Evolutionary conservation across 2,113 vertebrate species (phyloP).

Genomic region (Anarhynchus alexandrinus): DNA sequence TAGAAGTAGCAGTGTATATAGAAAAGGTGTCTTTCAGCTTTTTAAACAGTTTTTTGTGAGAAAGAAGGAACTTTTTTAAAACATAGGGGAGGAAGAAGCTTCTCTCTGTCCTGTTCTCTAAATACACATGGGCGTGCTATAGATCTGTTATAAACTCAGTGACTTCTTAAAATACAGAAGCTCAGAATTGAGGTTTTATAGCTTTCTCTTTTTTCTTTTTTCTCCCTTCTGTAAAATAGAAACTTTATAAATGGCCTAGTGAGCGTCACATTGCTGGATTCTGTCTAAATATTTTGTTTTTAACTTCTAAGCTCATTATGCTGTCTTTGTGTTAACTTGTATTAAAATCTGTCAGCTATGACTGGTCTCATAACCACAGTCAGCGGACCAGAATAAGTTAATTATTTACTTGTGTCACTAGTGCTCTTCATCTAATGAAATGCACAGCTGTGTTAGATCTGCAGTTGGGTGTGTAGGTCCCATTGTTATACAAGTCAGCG

Average conservation of each 20-base stretch:
- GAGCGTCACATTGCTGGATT: slow-evolving; percentile 69
- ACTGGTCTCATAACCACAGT: slow-evolving; percentile 91
- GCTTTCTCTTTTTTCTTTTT: neutral
- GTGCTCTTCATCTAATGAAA: slow-evolving; percentile 86
- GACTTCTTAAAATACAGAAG: slow-evolving; percentile 18
- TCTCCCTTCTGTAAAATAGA: neutral
- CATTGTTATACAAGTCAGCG: slow-evolving; percentile 90
- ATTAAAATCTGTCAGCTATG: slow-evolving; percentile 88
- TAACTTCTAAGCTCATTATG: slow-evolving; percentile 85
- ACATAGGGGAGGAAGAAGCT: neutral
- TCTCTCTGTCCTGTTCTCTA: neutral
- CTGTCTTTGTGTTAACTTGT: slow-evolving; percentile 80
- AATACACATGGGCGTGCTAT: neutral
- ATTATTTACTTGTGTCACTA: slow-evolving; percentile 97
- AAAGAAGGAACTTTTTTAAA: slow-evolving; percentile 1
- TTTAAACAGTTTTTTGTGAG: neutral
- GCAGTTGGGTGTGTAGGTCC: slow-evolving; percentile 84
- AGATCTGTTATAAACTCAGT: neutral
- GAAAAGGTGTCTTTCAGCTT: neutral
- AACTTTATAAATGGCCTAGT: slow-evolving; percentile 70
- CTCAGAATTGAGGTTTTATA: slow-evolving; percentile 4
- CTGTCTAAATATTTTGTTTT: slow-evolving; percentile 86
- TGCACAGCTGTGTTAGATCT: slow-evolving; percentile 94
- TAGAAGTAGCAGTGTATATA: neutral
- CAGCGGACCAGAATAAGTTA: slow-evolving; percentile 99